Evolutionary conservation across 2,888 invertebrate species (phyloP), one percentile per base, ranked within the genome.

Genomic region (Oxyscelio sp.): DNA sequence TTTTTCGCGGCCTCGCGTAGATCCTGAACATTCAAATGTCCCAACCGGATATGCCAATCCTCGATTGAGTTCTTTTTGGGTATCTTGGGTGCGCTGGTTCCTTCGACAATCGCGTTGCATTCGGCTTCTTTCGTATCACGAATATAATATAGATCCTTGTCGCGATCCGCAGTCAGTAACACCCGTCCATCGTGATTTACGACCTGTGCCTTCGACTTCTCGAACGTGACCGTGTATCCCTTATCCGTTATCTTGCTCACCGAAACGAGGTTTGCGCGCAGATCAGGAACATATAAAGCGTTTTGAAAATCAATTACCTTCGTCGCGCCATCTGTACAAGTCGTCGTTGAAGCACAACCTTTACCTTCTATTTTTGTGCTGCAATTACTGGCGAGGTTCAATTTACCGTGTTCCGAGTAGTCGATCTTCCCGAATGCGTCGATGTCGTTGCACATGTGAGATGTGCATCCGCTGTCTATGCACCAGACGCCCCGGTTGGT

Each of bases 401-500:
- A 5, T n/a, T n/a, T 54, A 5, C 52, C 24, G 9, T 34, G 34
- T 9, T 34, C 11, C 11, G 34, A 2, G 9, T 24, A 31, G 1
- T 70, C 19, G 50, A 65, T 71, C 24, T 77, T 24, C 15, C 40
- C 22, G 50, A 85, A 85, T 15, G 50, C 43, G 15, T 75, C 15
- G 4, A 79, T 40, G 43, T 78, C 56, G 6, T 65, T 66, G 24
- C 81, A 77, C 73, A 85, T 24, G 22, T 85, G 81, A 4, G 82
- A 70, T 6, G 82, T 70, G 24, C 66, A 77, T 21, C 81, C 85
- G 48, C 85, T 85, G 40, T 85, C 81, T 1, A 85, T 5, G 48
- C 85, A 85, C 81, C 85, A 85, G 13, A 4, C 9, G 9, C 19
- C 34, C 19, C 34, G 56, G 2, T 31, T 27, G 27, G 4, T 15